Percentiles rank a stretch among this genome's conserved stretches.
Evolutionary conservation across 2,888 invertebrate genomes (phyloP).

Genomic region (Mimachlamys varia): DNA sequence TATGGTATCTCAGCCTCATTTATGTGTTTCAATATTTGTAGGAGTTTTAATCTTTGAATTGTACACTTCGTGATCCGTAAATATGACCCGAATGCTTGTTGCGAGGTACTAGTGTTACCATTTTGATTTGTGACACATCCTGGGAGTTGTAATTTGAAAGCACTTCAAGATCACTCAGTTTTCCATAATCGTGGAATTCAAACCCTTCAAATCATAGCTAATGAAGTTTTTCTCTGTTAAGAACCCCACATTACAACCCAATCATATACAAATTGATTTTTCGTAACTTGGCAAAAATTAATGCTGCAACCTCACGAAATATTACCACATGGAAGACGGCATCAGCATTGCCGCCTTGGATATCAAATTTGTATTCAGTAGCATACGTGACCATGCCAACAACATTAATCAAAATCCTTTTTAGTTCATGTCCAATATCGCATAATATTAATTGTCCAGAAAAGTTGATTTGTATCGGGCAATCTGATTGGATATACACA

Average conservation of each 20-base stretch:
- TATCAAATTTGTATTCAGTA: conserved; percentile 18
- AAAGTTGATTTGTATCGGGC: conserved; percentile 6
- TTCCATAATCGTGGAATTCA: background rate
- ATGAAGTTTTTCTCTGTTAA: background rate
- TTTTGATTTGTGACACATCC: background rate
- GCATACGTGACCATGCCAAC: background rate
- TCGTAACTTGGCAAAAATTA: background rate
- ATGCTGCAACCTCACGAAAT: conserved; percentile 13
- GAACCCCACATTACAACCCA: background rate
- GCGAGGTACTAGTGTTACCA: background rate
- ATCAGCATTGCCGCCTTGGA: background rate
- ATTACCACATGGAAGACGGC: background rate
- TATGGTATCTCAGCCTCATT: background rate
- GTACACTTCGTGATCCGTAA: background rate
- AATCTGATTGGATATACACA: conserved; percentile 13
- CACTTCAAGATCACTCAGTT: conserved; percentile 15
- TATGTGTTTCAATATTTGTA: background rate
- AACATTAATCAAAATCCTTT: conserved; percentile 22
- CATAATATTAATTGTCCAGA: conserved; percentile 20
- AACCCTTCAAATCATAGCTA: background rate
- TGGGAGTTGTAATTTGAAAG: background rate
- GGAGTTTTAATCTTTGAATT: background rate
- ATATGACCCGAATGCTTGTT: background rate
- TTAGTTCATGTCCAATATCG: conserved; percentile 15
- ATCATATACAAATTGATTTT: background rate